A percentile compares a stretch with the other conserved stretches of the same genome.
These are phyloP conservation scores for Lytechinus variegatus DNA, from an alignment of 35 echinoderm and acorn worm genomes.

Conservation along the genomic window DNA sequence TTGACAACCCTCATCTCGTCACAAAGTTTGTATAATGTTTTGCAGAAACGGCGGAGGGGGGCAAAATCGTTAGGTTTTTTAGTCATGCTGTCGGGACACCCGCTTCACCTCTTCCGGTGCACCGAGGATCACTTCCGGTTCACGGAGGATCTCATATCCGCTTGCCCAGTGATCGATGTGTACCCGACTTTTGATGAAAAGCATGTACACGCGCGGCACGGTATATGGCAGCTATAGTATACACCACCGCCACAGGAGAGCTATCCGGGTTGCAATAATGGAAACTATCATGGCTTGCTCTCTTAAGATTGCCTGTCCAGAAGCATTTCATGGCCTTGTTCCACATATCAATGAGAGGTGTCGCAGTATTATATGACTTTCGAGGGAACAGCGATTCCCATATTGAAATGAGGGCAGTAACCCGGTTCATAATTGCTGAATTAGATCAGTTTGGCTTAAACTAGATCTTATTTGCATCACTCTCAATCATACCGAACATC, in stretches of 20 bases:
- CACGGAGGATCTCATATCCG: conserved; percentile 53
- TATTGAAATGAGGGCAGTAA: background rate
- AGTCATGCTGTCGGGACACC: conserved; percentile 40
- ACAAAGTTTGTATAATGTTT: conserved; percentile 14
- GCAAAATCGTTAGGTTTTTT: conserved; percentile 45
- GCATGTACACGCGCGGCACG: background rate
- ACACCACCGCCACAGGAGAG: background rate
- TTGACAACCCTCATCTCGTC: background rate
- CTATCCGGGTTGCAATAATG: conserved; percentile 26
- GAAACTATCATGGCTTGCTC: background rate
- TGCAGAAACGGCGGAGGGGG: background rate
- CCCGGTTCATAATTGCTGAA: background rate
- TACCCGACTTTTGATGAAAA: conserved; percentile 48
- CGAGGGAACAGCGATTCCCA: background rate
- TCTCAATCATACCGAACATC: background rate
- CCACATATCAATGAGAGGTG: background rate
- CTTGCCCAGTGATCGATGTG: conserved; percentile 44
- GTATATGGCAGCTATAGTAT: conserved; percentile 6
- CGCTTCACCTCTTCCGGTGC: conserved; percentile 47
- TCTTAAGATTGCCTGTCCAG: conserved; percentile 40
- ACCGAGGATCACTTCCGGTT: conserved; percentile 50
- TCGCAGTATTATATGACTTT: background rate
- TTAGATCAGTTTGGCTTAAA: background rate
- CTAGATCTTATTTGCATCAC: background rate
- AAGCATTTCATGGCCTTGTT: conserved; percentile 9